Base-by-base conservation (phyloP, 1,140 invertebrate genomes). In the Helicorthomorpha holstii region DNA sequence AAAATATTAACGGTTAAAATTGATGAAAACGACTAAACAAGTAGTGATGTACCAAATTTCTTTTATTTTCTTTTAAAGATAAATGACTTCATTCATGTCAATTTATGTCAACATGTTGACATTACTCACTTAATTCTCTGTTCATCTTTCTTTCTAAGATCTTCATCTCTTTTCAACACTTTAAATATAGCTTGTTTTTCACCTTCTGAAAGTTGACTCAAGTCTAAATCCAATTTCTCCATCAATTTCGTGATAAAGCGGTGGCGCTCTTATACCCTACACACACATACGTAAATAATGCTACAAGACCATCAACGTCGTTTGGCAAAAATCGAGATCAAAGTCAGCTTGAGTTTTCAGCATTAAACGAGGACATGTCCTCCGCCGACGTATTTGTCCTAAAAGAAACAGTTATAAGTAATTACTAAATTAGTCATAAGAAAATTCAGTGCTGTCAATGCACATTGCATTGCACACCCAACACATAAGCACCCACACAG, bases 141-240 rank as follows among this genome's bases (percentile, higher is more conserved):
- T 46, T 58, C 57, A 44, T 60, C 57, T 44, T 55, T 23, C 4
- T 38, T 46, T 29, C 57, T 27, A 23, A 60, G 27, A 25, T 58
- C 51, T 50, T 58, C 49, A 46, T 60, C 58, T 24, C 58, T 38
- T 45, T 51, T 53, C 10, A 60, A 29, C 1, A 60, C 58, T 24
- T 34, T 51, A 12, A 54, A 27, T 10, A 60, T 60, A 16, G 55
- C 48, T 29, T 57, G 50, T 44, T 53, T 56, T 49, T 60, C 58
- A 14, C 53, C 10, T 12, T 52, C 49, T 1, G 58, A 58, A 1
- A 60, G 34, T 10, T 58, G 41, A 49, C 51, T 57, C 23, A 56
- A 23, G 46, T 60, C 57, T 3, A 56, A n/a, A 34, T 47, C 46
- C 43, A 34, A 34, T 16, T 34, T 34, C 16, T 34, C 29, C 29